Evolutionary conservation across 2,888 invertebrate genomes (phyloP), one percentile per base, ranked within the genome.

Genomic region (Fragum whitleyi): DNA sequence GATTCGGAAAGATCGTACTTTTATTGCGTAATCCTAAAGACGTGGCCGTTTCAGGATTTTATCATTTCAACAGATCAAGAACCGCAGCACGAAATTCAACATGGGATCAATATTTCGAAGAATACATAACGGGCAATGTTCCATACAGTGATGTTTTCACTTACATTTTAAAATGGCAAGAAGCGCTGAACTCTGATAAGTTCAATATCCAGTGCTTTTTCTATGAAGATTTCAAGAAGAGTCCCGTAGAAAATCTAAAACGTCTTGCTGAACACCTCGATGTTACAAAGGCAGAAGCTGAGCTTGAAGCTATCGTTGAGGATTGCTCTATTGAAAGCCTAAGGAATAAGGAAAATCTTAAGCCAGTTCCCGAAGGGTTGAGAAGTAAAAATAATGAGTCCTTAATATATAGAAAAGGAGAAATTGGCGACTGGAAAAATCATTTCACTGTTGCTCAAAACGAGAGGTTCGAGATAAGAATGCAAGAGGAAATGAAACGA

Each of bases 361-460:
- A 3, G 14, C 26, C 14, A 9, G 21, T 62, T n/a, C 32, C 32
- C 19, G 21, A 32, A 36, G 32, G 36, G 2, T 29, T 62, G 16
- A 9, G 16, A 0, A 36, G 32, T 32, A 28, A 32, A 7, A 62
- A 62, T 19, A 62, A 62, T 16, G 21, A 62, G 19, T 36, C 32
- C 14, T 9, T 62, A 2, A 62, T 62, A 19, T 62, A 62, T 36
- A 32, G 62, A n/a, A 62, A 62, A 36, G 62, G 62, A 1, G 62
- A 36, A n/a, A 32, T 62, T 19, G 62, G 62, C 6, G 62, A 62
- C 19, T 62, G 62, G 62, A 62, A 62, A 21, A 62, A 62, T n/a
- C 32, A 62, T 36, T 62, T 62, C n/a, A 62, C 62, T n/a, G 62
- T 62, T n/a, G 32, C 32, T 1, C 62, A 62, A 36, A 62, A 62